Evolutionary conservation across 2,113 vertebrate species (phyloP).

Genomic region (Argyrosomus japonicus): DNA sequence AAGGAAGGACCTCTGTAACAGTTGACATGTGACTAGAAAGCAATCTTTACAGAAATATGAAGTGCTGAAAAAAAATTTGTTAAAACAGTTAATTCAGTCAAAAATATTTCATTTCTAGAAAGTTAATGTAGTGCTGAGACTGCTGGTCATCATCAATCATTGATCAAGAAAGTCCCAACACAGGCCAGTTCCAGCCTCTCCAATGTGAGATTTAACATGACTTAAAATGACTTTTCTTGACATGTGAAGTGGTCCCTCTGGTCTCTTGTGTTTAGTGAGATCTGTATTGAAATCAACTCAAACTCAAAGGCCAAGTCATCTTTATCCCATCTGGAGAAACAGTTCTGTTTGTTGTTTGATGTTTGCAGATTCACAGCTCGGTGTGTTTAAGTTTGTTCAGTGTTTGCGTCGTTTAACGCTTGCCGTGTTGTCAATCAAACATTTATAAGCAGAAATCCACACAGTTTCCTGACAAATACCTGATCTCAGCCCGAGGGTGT

Average conservation of each 20-base stretch:
- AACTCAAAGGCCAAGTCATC: neutral
- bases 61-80: no score
- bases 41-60: neutral
- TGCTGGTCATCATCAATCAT: neutral
- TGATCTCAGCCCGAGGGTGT: constrained; percentile 49
- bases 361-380: constrained; percentile 7
- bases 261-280: neutral
- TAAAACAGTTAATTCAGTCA: neutral
- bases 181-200: neutral
- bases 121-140: neutral
- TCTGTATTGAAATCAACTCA: constrained; percentile 14
- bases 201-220: no score
- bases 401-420: neutral
- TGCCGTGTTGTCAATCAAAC: neutral
- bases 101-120: neutral
- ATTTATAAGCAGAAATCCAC: constrained; percentile 25
- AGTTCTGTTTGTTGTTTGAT: neutral
- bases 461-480: constrained; percentile 33
- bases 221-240: neutral
- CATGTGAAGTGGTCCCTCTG: neutral
- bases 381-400: constrained; percentile 16
- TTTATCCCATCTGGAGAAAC: neutral
- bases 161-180: neutral
- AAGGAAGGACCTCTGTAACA: neutral
- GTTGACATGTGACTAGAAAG: neutral